Conservation (phyloP, 2,113 vertebrate species). For the Scopus umbretta region DNA sequence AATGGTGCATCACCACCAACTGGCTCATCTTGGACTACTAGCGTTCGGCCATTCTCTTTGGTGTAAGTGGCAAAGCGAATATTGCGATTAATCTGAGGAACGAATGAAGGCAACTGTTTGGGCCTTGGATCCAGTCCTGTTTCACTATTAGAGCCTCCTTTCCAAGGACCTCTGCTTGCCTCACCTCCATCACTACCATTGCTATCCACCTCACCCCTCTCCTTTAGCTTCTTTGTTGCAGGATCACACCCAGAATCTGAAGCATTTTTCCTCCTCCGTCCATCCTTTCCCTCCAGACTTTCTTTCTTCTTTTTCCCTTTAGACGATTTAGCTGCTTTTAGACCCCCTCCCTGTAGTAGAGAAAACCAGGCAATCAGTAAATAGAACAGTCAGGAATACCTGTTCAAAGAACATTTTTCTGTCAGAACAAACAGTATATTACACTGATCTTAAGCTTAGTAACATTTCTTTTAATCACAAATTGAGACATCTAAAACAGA, state of each 20-base stretch:
- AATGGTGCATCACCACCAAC: constrained; percentile 71
- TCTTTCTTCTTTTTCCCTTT: constrained; percentile 86
- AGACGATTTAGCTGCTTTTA: constrained; percentile 72
- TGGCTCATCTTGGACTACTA: constrained; percentile 83
- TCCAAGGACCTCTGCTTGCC: constrained; percentile 79
- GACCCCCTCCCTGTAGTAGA: constrained; percentile 64
- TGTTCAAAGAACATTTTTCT: neutral
- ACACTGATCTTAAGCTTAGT: neutral
- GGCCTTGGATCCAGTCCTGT: constrained; percentile 70
- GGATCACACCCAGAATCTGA: constrained; percentile 89
- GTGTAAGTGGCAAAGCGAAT: constrained; percentile 83
- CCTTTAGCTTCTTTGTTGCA: constrained; percentile 91
- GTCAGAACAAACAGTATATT: neutral
- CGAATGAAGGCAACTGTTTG: constrained; percentile 74
- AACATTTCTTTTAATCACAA: neutral
- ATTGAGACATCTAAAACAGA: neutral
- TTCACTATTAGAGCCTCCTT: constrained; percentile 71
- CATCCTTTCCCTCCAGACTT: constrained; percentile 85
- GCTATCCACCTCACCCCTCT: constrained; percentile 78
- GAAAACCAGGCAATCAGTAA: constrained; percentile 9
- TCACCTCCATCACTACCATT: constrained; percentile 77
- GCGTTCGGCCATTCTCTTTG: constrained; percentile 92
- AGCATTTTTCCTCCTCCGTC: constrained; percentile 86
- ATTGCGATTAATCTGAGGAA: constrained; percentile 84
- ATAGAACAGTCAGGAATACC: neutral